Percentiles rank a stretch among this genome's conserved stretches.
phyloP scores from a whole-genome alignment of 1,140 invertebrate species.

The Atta texana region DNA sequence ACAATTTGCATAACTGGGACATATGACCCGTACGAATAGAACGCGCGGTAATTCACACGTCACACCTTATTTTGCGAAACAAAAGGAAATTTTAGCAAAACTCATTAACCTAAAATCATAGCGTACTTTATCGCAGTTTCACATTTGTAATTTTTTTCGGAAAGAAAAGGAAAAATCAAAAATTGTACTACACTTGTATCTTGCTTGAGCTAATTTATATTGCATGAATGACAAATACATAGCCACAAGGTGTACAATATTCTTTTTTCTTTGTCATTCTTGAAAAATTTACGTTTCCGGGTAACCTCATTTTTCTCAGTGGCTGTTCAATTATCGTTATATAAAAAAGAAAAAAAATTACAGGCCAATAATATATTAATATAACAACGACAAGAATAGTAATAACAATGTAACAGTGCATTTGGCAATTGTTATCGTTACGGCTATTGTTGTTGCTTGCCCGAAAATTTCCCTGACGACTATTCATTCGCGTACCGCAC shows the following conservation, averaged over 20 bases:
- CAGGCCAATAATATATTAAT: background rate
- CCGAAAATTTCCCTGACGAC: constrained; percentile 35
- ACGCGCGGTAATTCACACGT: background rate
- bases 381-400: constrained; percentile 21
- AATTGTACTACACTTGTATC: background rate
- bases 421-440: constrained; percentile 15
- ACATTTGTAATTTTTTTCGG: constrained; percentile 8
- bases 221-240: background rate
- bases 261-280: background rate
- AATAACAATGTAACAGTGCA: constrained; percentile 8
- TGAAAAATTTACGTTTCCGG: background rate
- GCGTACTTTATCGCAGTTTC: constrained; percentile 1
- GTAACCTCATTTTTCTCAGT: background rate
- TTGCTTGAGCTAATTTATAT: background rate
- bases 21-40: constrained; percentile 24
- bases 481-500: constrained; percentile 14
- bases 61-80: constrained; percentile 26
- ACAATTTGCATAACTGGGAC: constrained; percentile 53
- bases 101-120: constrained; percentile 25
- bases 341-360: constrained; percentile 34
- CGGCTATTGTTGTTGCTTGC: constrained; percentile 35
- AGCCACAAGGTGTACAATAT: background rate
- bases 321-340: background rate
- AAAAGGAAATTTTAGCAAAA: constrained; percentile 24
- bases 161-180: background rate